Evolutionary conservation across 2,113 vertebrate genomes (phyloP).

Genomic region (Plotosus lineatus): DNA sequence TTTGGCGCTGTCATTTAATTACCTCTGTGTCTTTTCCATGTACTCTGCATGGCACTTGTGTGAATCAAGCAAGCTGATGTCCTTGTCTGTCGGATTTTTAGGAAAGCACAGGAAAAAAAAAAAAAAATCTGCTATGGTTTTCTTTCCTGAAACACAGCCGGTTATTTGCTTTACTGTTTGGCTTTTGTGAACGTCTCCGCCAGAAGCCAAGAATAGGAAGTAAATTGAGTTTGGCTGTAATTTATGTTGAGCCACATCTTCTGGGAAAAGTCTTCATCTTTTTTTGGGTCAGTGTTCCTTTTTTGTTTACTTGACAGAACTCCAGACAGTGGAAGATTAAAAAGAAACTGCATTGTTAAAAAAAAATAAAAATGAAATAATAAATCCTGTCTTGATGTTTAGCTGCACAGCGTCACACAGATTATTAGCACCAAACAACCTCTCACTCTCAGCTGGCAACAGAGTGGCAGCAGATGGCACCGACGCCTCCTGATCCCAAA

Average conservation of each 20-base stretch:
- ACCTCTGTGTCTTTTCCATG: slow-evolving; percentile 50
- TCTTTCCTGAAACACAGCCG: slow-evolving; percentile 39
- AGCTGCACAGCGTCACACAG: slow-evolving; percentile 37
- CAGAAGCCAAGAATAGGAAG: slow-evolving; percentile 64
- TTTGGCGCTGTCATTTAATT: slow-evolving; percentile 56
- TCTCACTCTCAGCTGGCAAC: slow-evolving; percentile 36
- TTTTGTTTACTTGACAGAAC: slow-evolving; percentile 59
- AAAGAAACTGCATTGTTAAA: slow-evolving; percentile 26
- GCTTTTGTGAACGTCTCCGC: slow-evolving; percentile 45
- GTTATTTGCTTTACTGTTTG: slow-evolving; percentile 39
- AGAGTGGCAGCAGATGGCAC: slow-evolving; percentile 70
- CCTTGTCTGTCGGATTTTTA: slow-evolving; percentile 52
- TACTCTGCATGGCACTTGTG: slow-evolving; percentile 28
- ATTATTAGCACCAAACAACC: slow-evolving; percentile 45
- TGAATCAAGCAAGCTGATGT: slow-evolving; percentile 45
- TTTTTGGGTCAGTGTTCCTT: slow-evolving; percentile 64
- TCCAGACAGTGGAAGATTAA: slow-evolving; percentile 51
- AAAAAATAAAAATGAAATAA: too few relatives aligned
- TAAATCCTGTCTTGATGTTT: slow-evolving; percentile 57
- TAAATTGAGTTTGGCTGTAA: slow-evolving; percentile 64
- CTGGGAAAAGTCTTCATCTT: slow-evolving; percentile 49
- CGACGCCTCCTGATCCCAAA: slow-evolving; percentile 68
- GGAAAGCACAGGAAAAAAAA: neutral
- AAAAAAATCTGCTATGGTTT: neutral
- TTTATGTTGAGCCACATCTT: slow-evolving; percentile 60